phyloP scores from a whole-genome alignment of 2,888 invertebrate species.

The Meandrusa payeni region DNA sequence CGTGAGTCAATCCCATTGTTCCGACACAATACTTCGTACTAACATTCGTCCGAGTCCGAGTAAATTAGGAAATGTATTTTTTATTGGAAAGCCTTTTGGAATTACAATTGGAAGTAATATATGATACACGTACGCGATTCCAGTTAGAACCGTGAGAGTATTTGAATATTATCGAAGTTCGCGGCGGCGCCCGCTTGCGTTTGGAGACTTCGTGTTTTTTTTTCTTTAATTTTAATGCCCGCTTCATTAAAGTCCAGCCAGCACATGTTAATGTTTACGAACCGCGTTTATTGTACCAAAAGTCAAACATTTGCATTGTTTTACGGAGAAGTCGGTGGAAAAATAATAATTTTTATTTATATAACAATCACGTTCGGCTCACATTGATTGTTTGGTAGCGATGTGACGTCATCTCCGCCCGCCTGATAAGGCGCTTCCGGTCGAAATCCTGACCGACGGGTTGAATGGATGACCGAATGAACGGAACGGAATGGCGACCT shows the following conservation, averaged over 20 bases:
- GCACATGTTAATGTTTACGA: constrained; percentile 26
- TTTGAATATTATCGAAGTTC: constrained; percentile 47
- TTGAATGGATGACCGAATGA: constrained; percentile 36
- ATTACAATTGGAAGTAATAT: constrained; percentile 65
- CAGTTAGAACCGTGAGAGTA: constrained; percentile 63
- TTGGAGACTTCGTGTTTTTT: constrained; percentile 14
- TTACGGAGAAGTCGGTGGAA: constrained; percentile 49
- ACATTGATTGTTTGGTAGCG: constrained; percentile 54
- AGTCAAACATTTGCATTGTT: constrained; percentile 65
- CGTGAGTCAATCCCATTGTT: constrained; percentile 75
- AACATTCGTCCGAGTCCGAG: constrained; percentile 44
- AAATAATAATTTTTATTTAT: constrained; percentile 59
- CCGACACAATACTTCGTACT: constrained; percentile 57
- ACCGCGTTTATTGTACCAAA: constrained; percentile 37
- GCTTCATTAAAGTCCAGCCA: constrained; percentile 4
- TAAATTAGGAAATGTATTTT: constrained; percentile 79
- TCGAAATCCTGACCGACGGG: constrained; percentile 52
- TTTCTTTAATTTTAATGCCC: background rate
- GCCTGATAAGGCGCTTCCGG: constrained; percentile 77
- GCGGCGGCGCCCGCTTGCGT: constrained; percentile 32
- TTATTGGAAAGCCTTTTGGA: constrained; percentile 70
- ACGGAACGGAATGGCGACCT: constrained; percentile 24
- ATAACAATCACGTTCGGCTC: constrained; percentile 72
- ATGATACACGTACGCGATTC: constrained; percentile 60
- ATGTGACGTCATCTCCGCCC: constrained; percentile 70